phyloP scores from a whole-genome alignment of 2,113 vertebrate genomes.

The Puntigrus tetrazona region DNA sequence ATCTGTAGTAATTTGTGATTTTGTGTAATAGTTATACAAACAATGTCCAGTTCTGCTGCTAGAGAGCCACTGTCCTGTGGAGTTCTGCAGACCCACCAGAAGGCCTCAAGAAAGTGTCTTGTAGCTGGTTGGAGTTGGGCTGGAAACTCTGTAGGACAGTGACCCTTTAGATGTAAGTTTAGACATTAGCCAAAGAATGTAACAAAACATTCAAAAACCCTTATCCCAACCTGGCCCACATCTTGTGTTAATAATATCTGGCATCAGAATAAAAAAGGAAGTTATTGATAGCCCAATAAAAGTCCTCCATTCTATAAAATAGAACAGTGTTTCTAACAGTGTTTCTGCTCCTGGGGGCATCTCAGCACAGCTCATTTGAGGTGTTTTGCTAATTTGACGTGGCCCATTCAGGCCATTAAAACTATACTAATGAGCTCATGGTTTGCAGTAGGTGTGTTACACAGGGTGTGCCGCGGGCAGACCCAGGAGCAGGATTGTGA shows the following conservation, averaged over 20 bases:
- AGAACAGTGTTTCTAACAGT: background rate
- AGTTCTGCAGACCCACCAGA: background rate
- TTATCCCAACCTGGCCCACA: background rate
- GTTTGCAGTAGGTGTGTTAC: background rate
- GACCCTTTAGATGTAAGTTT: background rate
- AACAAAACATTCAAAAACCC: background rate
- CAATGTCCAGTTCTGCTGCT: background rate
- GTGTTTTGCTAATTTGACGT: background rate
- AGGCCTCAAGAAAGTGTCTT: background rate
- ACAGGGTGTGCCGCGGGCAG: background rate
- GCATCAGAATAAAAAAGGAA: background rate
- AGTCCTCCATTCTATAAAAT: background rate
- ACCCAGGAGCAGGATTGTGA: background rate
- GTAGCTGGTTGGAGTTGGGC: background rate
- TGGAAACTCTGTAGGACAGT: background rate
- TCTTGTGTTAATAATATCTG: background rate
- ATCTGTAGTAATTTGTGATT: background rate
- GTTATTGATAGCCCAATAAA: background rate
- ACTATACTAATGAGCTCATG: constrained; percentile 12
- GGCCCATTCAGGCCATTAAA: background rate
- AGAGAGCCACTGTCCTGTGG: background rate
- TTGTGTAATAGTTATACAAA: background rate
- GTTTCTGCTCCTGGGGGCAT: background rate
- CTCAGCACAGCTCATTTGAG: background rate
- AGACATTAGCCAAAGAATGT: background rate